Conservation (phyloP, 2,888 invertebrate genomes). For the Pomacea canaliculata region DNA sequence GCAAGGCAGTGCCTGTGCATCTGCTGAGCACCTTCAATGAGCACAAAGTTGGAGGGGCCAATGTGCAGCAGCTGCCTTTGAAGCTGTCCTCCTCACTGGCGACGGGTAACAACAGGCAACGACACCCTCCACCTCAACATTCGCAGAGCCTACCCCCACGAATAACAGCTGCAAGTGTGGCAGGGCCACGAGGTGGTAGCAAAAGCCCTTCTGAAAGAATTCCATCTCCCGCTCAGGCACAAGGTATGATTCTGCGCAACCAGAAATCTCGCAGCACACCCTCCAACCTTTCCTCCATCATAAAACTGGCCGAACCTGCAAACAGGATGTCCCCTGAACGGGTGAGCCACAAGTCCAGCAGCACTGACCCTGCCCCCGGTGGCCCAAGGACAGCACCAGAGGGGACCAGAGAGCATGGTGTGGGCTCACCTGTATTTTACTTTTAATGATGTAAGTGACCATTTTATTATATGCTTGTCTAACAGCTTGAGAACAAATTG, state of each 20-base stretch:
- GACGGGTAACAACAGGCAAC: conserved; percentile 5
- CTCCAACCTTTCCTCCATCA: conserved; percentile 43
- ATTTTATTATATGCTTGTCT: too few species aligned
- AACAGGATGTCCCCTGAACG: conserved; percentile 13
- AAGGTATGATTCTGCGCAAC: conserved; percentile 24
- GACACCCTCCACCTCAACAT: conserved; percentile 16
- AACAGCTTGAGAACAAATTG: too few species aligned
- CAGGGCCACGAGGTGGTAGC: not conserved
- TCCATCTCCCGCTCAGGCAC: conserved; percentile 32
- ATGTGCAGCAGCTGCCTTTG: conserved; percentile 90
- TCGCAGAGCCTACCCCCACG: conserved; percentile 15
- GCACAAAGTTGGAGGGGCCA: conserved; percentile 77
- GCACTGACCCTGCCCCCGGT: too few species aligned
- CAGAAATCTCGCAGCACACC: conserved; percentile 38
- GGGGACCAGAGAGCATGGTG: not conserved
- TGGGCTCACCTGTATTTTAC: conserved; percentile 40
- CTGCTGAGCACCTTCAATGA: conserved; percentile 85
- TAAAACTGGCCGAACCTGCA: conserved; percentile 59
- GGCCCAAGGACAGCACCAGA: not conserved
- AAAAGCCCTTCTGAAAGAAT: conserved; percentile 24
- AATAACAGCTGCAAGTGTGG: too few species aligned
- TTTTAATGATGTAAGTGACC: conserved; percentile 34
- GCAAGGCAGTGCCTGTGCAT: conserved; percentile 76
- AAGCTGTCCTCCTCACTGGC: conserved; percentile 74
- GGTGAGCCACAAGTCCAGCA: too few species aligned